These are phyloP conservation scores for Campoletis raptor DNA, from an alignment of 2,888 invertebrate species.

Conservation along the genomic window DNA sequence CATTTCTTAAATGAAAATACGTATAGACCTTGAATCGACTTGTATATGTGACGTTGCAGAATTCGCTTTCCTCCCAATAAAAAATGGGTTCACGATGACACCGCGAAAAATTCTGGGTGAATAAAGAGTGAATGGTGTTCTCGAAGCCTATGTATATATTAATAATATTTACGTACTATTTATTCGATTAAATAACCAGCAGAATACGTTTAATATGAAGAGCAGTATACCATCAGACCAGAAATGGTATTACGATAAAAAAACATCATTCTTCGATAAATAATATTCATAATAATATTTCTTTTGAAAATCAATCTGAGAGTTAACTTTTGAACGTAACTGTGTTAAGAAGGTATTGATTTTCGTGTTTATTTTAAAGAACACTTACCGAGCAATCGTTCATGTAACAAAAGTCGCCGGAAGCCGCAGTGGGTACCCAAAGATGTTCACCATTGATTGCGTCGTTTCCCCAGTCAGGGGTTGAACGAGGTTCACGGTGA, in stretches of 20 bases:
- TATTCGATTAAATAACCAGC: neutral
- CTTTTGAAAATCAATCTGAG: no score
- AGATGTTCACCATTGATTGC: constrained; percentile 97
- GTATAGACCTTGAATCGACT: constrained; percentile 18
- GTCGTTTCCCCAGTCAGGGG: constrained; percentile 94
- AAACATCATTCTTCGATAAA: neutral
- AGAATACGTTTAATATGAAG: neutral
- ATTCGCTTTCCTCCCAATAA: neutral
- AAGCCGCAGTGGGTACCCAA: constrained; percentile 96
- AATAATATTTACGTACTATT: constrained; percentile 3
- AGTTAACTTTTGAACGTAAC: no score
- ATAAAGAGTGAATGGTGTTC: constrained; percentile 11
- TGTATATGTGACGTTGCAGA: constrained; percentile 28
- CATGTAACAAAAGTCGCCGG: constrained; percentile 97
- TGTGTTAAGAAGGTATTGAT: neutral
- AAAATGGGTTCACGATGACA: constrained; percentile 30
- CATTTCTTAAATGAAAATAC: constrained; percentile 14
- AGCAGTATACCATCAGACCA: neutral
- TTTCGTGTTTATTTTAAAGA: neutral
- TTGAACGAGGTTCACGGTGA: constrained; percentile 88
- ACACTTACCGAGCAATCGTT: constrained; percentile 94
- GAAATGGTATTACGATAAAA: neutral
- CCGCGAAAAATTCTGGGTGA: constrained; percentile 1
- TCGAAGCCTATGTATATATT: neutral
- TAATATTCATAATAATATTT: neutral